Percentiles rank a stretch among this genome's conserved stretches.
These are phyloP conservation scores for Achlya flavicornis DNA, from an alignment of 2,888 invertebrate species.

Conservation along the genomic window DNA sequence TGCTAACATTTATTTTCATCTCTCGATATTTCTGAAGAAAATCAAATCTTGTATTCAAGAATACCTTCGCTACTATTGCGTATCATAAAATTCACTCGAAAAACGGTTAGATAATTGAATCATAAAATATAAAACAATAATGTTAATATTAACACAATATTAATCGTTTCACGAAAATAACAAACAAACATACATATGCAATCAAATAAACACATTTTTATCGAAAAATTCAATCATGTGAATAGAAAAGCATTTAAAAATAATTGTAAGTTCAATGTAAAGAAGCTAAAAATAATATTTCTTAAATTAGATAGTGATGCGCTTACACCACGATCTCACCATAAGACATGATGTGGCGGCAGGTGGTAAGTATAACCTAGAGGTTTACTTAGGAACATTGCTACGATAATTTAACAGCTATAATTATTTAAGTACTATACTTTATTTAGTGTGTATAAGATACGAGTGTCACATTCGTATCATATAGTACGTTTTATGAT, in stretches of 20 bases:
- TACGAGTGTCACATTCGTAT: too few species aligned
- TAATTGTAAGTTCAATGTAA: constrained; percentile 1
- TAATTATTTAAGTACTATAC: too few species aligned
- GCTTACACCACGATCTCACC: background rate
- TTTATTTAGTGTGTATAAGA: too few species aligned
- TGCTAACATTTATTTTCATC: background rate
- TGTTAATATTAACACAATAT: constrained; percentile 41
- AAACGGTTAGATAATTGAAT: constrained; percentile 14
- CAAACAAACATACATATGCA: constrained; percentile 38
- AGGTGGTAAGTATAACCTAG: background rate
- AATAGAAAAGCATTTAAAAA: constrained; percentile 9
- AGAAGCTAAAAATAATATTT: background rate
- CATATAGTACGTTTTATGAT: too few species aligned
- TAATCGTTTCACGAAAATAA: constrained; percentile 78
- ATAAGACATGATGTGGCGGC: background rate
- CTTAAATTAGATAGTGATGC: background rate
- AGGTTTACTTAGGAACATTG: background rate
- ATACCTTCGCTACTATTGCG: background rate
- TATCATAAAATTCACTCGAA: background rate
- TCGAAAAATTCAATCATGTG: constrained; percentile 18
- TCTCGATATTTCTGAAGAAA: background rate
- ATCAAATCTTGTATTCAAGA: background rate
- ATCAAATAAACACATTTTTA: constrained; percentile 32
- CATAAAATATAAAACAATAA: constrained; percentile 27
- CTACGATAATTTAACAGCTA: background rate